phyloP scores from a whole-genome alignment of 2,797 vertebrate species.

The Poeciliopsis presidionis region DNA sequence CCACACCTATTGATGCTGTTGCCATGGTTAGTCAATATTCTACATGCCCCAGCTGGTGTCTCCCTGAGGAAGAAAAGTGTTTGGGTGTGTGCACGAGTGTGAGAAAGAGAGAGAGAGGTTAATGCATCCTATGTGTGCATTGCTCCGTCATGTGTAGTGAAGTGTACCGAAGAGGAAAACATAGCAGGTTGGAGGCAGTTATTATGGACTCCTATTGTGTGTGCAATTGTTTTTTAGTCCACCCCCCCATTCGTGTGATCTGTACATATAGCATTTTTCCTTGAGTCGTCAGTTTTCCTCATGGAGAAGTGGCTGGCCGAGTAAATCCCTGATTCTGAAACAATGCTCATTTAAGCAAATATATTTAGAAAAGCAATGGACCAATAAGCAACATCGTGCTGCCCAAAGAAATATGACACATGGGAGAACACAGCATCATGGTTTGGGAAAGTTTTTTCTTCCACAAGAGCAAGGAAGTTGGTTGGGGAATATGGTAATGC shows the following conservation, averaged over 20 bases:
- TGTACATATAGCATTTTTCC: conserved; percentile 18
- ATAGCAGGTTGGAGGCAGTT: conserved; percentile 63
- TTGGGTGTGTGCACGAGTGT: conserved; percentile 33
- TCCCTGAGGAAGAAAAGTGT: conserved; percentile 45
- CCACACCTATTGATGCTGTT: conserved; percentile 78
- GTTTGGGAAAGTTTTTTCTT: not conserved
- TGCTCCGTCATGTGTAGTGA: conserved; percentile 72
- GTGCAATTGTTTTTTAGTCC: conserved; percentile 11
- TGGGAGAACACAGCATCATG: not conserved
- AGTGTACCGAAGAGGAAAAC: conserved; percentile 72
- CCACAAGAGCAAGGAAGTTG: not conserved
- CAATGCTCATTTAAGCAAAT: conserved; percentile 1
- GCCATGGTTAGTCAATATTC: conserved; percentile 76
- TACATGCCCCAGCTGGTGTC: conserved; percentile 67
- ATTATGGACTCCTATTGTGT: conserved; percentile 47
- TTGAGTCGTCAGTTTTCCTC: conserved; percentile 22
- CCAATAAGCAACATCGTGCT: not conserved
- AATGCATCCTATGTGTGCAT: conserved; percentile 66
- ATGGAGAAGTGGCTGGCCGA: not conserved
- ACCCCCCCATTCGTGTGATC: conserved; percentile 14
- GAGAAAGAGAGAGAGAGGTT: conserved; percentile 55
- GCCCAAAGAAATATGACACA: not conserved
- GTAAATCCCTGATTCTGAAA: conserved; percentile 3
- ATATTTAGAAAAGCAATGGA: not conserved
- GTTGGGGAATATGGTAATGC: not conserved